Percentiles rank a stretch among this genome's conserved stretches.
phyloP scores from a whole-genome alignment of 2,888 invertebrate species.

The Hydraecia micacea region DNA sequence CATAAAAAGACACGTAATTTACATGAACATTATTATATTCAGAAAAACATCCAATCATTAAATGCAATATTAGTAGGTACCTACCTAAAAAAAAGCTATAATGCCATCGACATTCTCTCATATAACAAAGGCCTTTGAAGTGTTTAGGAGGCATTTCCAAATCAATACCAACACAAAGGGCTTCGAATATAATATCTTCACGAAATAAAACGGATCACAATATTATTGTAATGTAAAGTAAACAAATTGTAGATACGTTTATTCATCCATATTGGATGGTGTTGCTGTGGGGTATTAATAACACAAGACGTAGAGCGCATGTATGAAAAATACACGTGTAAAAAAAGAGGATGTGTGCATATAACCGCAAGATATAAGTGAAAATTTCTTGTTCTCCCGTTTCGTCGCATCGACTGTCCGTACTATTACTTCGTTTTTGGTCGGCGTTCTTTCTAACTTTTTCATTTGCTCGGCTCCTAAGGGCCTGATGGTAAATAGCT shows the following conservation, averaged over 20 bases:
- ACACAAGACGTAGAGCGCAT: not conserved
- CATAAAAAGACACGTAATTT: slow-evolving; percentile 18
- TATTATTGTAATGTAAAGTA: slow-evolving; percentile 68
- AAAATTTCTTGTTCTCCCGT: too few species aligned
- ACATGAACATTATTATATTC: slow-evolving; percentile 3
- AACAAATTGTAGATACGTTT: slow-evolving; percentile 58
- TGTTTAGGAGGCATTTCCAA: slow-evolving; percentile 70
- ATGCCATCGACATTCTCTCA: slow-evolving; percentile 64
- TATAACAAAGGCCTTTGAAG: slow-evolving; percentile 72
- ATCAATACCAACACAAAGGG: slow-evolving; percentile 74
- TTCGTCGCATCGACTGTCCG: too few species aligned
- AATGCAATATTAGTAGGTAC: slow-evolving; percentile 42
- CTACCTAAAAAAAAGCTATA: slow-evolving; percentile 29
- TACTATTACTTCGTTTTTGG: too few species aligned
- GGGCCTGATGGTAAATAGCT: too few species aligned
- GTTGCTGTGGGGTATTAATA: slow-evolving; percentile 21
- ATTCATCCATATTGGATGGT: slow-evolving; percentile 34
- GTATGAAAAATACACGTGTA: not conserved
- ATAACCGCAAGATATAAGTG: not conserved
- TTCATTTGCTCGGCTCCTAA: too few species aligned
- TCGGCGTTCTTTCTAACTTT: too few species aligned
- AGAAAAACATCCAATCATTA: slow-evolving; percentile 46
- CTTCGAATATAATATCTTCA: slow-evolving; percentile 58
- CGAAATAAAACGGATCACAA: slow-evolving; percentile 72
- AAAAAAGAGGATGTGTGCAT: not conserved